Evolutionary conservation across 92 coral and sea anemone genomes (phyloP).

Genomic region (Zoanthus sansibaricus): DNA sequence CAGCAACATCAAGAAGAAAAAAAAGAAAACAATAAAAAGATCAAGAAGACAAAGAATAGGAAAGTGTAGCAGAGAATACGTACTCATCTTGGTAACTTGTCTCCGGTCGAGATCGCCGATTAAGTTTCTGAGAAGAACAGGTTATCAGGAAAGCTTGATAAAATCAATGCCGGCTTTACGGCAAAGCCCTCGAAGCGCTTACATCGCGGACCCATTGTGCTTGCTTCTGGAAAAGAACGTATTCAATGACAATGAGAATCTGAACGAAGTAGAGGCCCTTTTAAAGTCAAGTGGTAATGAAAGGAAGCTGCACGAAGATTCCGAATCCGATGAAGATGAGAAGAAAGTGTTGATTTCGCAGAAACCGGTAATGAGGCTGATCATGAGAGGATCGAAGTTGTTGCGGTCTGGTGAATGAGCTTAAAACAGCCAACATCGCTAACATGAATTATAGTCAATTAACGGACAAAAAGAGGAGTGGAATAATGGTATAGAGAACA

Average conservation of each 20-base stretch:
- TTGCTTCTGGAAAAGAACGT: constrained; percentile 14
- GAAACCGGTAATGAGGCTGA: background rate
- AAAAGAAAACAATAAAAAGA: background rate
- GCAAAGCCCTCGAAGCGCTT: background rate
- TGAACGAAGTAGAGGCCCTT: constrained; percentile 14
- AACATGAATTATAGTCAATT: background rate
- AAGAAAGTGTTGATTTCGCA: background rate
- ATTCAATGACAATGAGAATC: background rate
- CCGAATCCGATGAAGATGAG: background rate
- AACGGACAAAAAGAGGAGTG: background rate
- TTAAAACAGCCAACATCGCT: background rate
- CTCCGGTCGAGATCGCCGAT: background rate
- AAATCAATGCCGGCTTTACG: too few relatives aligned
- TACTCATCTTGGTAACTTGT: constrained; percentile 6
- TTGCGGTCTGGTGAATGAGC: background rate
- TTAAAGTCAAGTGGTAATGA: background rate
- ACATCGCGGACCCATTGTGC: background rate
- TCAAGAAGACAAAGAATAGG: background rate
- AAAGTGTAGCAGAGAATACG: background rate
- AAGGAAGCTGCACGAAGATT: background rate
- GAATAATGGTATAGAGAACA: too few relatives aligned
- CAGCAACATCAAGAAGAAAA: background rate
- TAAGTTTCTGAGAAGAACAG: constrained; percentile 7
- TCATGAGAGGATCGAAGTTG: background rate
- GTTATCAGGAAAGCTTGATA: background rate